Evolutionary conservation across 2,113 vertebrate species (phyloP).

Genomic region (Leptobrachium leishanense): DNA sequence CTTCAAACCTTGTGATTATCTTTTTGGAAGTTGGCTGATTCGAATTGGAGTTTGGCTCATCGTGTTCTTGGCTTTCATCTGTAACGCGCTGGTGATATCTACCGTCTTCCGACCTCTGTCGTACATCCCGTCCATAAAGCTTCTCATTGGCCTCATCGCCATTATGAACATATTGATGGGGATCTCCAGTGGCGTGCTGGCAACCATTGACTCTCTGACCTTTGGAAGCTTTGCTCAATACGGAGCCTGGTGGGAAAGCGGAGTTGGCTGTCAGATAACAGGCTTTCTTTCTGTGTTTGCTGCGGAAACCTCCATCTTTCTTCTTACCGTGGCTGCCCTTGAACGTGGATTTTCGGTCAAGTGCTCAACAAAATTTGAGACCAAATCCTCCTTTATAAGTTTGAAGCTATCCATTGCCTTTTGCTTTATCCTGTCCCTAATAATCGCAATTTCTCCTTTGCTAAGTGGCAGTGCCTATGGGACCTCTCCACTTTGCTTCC

Average conservation of each 20-base stretch:
- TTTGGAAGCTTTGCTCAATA: slow-evolving; percentile 85
- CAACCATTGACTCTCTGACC: slow-evolving; percentile 79
- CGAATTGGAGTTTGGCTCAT: slow-evolving; percentile 86
- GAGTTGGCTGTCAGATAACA: slow-evolving; percentile 77
- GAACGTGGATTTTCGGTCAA: slow-evolving; percentile 75
- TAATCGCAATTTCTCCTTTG: slow-evolving; percentile 74
- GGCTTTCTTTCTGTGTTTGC: slow-evolving; percentile 85
- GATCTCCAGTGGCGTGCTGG: slow-evolving; percentile 77
- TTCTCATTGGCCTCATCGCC: slow-evolving; percentile 82
- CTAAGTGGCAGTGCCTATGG: slow-evolving; percentile 71
- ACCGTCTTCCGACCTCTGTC: slow-evolving; percentile 75
- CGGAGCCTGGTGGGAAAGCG: slow-evolving; percentile 83
- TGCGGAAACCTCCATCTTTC: slow-evolving; percentile 83
- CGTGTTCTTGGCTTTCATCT: slow-evolving; percentile 75
- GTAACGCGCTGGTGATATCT: slow-evolving; percentile 78
- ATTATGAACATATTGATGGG: slow-evolving; percentile 80
- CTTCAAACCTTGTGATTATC: slow-evolving; percentile 85
- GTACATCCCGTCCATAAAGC: slow-evolving; percentile 71
- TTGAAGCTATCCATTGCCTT: slow-evolving; percentile 64
- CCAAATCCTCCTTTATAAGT: slow-evolving; percentile 56
- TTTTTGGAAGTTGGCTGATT: slow-evolving; percentile 90
- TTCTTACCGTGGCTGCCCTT: slow-evolving; percentile 83
- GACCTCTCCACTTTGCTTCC: slow-evolving; percentile 82
- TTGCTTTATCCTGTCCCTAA: slow-evolving; percentile 69
- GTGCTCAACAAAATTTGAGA: slow-evolving; percentile 64